These are phyloP conservation scores for Lasius platythorax DNA, from an alignment of 2,888 invertebrate genomes.

Conservation along the genomic window DNA sequence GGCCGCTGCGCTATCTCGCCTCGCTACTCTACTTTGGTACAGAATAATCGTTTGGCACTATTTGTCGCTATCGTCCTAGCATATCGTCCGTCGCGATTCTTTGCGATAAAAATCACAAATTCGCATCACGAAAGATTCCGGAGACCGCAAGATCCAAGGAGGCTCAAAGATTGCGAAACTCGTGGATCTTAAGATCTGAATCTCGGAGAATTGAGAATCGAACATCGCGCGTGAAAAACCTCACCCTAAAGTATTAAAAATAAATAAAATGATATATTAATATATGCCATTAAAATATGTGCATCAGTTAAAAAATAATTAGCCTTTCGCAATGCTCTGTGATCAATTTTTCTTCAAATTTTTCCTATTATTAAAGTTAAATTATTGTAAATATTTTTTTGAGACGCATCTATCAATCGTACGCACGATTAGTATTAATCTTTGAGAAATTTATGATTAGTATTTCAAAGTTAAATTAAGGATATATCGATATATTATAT, in stretches of 20 bases:
- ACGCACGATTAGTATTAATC: neutral
- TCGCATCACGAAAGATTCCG: neutral
- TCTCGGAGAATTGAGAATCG: neutral
- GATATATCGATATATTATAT: neutral
- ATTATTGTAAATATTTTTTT: neutral
- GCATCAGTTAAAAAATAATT: neutral
- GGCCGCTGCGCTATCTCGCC: slow-evolving; percentile 19
- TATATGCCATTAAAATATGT: neutral
- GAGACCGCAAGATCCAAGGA: neutral
- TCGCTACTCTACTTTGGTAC: slow-evolving; percentile 1
- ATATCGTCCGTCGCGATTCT: slow-evolving; percentile 8
- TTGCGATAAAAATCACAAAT: neutral
- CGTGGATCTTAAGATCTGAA: neutral
- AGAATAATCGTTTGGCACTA: slow-evolving; percentile 48
- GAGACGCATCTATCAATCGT: neutral
- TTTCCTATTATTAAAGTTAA: neutral
- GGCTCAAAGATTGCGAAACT: neutral
- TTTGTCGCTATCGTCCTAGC: slow-evolving; percentile 20
- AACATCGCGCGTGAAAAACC: neutral
- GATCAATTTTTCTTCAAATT: neutral
- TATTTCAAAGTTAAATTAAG: neutral
- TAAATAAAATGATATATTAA: neutral
- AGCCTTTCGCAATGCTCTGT: neutral
- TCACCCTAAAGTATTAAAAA: neutral
- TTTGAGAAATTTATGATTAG: neutral